These are phyloP conservation scores for Oscheius myriophilus DNA, from an alignment of 2,888 invertebrate species.

Conservation along the genomic window DNA sequence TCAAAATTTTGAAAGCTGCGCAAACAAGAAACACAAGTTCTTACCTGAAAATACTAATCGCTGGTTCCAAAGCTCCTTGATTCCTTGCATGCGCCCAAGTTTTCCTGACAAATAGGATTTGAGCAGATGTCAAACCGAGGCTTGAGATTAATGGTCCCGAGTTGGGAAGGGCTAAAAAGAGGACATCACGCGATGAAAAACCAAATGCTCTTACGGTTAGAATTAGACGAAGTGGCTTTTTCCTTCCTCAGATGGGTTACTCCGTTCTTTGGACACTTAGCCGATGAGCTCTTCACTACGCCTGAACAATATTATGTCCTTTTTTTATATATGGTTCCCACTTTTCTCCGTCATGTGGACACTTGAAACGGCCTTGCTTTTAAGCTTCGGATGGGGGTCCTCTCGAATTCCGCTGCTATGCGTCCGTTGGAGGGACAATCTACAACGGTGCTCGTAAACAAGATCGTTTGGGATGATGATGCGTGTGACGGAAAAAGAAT, in stretches of 20 bases:
- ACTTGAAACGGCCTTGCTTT: constrained; percentile 23
- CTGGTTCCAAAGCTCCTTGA: constrained; percentile 53
- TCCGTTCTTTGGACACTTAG: constrained; percentile 35
- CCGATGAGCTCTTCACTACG: constrained; percentile 36
- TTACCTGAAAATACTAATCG: constrained; percentile 48
- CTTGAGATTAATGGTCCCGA: constrained; percentile 29
- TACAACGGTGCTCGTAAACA: constrained; percentile 22
- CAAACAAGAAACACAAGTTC: background rate
- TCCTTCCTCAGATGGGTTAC: constrained; percentile 31
- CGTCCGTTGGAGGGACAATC: constrained; percentile 38
- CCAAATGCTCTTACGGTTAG: constrained; percentile 35
- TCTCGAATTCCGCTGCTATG: constrained; percentile 37
- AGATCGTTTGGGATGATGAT: background rate
- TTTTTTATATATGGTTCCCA: background rate
- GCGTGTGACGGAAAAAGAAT: background rate
- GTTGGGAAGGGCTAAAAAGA: constrained; percentile 28
- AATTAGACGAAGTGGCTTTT: constrained; percentile 36
- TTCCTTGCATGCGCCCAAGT: constrained; percentile 53
- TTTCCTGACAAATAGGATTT: constrained; percentile 51
- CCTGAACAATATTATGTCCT: background rate
- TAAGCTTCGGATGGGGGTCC: constrained; percentile 12
- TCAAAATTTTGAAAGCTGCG: background rate
- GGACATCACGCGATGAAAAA: background rate
- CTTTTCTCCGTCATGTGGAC: constrained; percentile 27
- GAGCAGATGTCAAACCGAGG: constrained; percentile 46